Percentiles rank a stretch among this genome's conserved stretches.
These are phyloP conservation scores for Xestia c-nigrum DNA, from an alignment of 2,888 invertebrate species.

Conservation along the genomic window DNA sequence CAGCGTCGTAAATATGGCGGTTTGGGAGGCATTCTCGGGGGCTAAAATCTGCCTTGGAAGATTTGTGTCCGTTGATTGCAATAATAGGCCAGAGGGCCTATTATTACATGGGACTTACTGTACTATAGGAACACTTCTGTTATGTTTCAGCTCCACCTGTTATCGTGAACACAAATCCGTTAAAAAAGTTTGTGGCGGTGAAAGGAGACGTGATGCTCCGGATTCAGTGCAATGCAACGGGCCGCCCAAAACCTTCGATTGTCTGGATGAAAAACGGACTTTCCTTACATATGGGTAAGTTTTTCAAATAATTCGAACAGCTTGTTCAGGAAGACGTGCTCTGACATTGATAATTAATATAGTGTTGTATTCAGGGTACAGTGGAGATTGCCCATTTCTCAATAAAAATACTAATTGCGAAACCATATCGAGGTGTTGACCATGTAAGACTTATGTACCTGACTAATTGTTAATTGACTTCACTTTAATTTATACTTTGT, in stretches of 20 bases:
- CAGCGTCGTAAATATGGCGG: background rate
- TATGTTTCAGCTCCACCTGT: conserved; percentile 72
- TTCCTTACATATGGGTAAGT: conserved; percentile 72
- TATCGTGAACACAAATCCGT: conserved; percentile 62
- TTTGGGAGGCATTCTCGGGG: background rate
- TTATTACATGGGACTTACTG: background rate
- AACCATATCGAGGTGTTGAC: background rate
- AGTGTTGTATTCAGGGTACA: background rate
- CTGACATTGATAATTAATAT: background rate
- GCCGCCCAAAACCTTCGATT: conserved; percentile 75
- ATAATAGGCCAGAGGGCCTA: too few relatives aligned
- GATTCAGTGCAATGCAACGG: conserved; percentile 75
- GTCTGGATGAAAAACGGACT: conserved; percentile 71
- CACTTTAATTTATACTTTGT: too few relatives aligned
- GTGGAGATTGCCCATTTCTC: background rate
- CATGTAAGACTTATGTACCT: too few relatives aligned
- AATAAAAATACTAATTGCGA: background rate
- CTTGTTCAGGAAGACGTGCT: background rate
- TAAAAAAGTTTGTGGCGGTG: conserved; percentile 60
- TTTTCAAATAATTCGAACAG: background rate
- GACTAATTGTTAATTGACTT: too few relatives aligned
- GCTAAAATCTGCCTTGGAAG: background rate
- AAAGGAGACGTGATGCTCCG: conserved; percentile 68
- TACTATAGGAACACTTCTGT: background rate
- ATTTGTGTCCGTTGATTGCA: background rate